A percentile compares a stretch with the other conserved stretches of the same genome.
Evolutionary conservation across 92 coral and sea anemone genomes (phyloP).

Genomic region (Bergia puertoricense): DNA sequence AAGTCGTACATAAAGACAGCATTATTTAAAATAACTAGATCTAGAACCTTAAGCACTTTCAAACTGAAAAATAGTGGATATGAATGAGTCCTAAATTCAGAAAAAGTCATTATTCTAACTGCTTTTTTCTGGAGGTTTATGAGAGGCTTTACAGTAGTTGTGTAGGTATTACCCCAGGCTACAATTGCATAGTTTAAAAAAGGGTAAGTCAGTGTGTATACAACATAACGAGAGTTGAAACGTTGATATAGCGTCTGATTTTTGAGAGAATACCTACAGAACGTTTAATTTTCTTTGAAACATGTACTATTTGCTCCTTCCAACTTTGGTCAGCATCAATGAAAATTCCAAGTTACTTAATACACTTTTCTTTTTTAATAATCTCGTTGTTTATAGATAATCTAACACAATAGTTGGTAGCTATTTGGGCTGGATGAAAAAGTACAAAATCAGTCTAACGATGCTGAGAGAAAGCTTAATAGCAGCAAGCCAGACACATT

Average conservation of each 20-base stretch:
- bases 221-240: constrained; percentile 37
- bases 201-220: constrained; percentile 63
- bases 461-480: constrained; percentile 55
- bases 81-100: constrained; percentile 57
- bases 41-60: not conserved
- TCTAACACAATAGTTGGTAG: not conserved
- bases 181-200: constrained; percentile 58
- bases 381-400: constrained; percentile 31
- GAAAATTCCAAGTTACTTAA: not conserved
- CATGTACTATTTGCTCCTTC: constrained; percentile 46
- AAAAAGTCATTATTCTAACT: constrained; percentile 50
- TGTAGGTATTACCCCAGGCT: constrained; percentile 43
- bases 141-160: constrained; percentile 29
- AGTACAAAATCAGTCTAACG: constrained; percentile 50
- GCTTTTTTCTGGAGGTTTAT: constrained; percentile 47
- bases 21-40: constrained; percentile 5
- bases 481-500: constrained; percentile 43
- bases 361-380: constrained; percentile 40
- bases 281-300: constrained; percentile 50
- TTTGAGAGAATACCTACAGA: constrained; percentile 56
- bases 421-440: constrained; percentile 52
- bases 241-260: constrained; percentile 51
- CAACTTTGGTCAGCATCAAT: constrained; percentile 53
- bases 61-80: constrained; percentile 34
- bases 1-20: not conserved